Evolutionary conservation across 2,113 vertebrate species (phyloP).

Genomic region (Tyrannus savana): DNA sequence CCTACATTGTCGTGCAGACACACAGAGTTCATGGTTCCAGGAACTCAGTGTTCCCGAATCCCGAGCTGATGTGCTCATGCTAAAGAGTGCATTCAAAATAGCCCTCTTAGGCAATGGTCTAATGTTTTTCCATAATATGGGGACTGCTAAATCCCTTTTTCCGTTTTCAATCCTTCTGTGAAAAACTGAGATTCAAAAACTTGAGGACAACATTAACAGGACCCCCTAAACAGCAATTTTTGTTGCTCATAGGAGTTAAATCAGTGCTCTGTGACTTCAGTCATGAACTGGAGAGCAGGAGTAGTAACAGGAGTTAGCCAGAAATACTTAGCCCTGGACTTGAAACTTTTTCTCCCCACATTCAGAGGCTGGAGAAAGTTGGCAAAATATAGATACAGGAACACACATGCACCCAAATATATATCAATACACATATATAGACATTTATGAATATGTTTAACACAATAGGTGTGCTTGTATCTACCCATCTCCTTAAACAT

Average conservation of each 20-base stretch:
- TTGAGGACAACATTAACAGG: background rate
- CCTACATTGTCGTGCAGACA: background rate
- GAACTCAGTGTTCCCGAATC: constrained; percentile 17
- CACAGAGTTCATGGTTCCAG: background rate
- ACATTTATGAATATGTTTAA: background rate
- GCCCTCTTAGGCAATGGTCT: background rate
- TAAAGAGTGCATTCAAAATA: background rate
- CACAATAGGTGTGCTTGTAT: background rate
- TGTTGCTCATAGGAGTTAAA: background rate
- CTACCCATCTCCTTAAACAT: background rate
- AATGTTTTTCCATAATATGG: constrained; percentile 14
- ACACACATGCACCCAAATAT: background rate
- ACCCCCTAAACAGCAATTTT: background rate
- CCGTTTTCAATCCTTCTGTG: background rate
- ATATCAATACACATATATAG: background rate
- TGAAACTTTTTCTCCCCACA: background rate
- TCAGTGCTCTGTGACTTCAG: background rate
- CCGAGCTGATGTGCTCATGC: background rate
- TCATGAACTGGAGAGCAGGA: background rate
- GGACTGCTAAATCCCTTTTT: background rate
- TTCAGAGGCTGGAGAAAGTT: background rate
- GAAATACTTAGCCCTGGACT: background rate
- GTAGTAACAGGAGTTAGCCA: background rate
- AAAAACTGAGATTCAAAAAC: background rate
- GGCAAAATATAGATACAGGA: background rate